A percentile compares a stretch with the other conserved stretches of the same genome.
phyloP scores from a whole-genome alignment of 2,888 invertebrate genomes.

The Xanthia togata region DNA sequence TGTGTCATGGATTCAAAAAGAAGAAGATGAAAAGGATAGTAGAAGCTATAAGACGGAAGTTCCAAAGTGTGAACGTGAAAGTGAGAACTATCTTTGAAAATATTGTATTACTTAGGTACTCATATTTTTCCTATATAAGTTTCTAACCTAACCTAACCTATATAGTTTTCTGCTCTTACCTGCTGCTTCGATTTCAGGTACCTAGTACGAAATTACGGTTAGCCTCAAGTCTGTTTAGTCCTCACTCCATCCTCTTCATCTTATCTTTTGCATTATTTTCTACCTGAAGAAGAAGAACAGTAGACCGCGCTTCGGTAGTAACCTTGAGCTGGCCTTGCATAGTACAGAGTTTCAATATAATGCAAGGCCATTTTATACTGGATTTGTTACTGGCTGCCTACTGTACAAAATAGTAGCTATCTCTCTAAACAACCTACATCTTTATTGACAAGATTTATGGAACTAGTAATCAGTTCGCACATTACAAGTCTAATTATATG shows the following conservation, averaged over 20 bases:
- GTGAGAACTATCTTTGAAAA: too few relatives aligned
- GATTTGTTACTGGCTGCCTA: neutral
- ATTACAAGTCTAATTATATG: slow-evolving; percentile 11
- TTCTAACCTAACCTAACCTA: neutral
- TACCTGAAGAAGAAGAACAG: neutral
- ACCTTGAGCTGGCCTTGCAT: neutral
- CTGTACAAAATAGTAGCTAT: neutral
- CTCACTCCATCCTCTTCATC: neutral
- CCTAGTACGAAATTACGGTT: neutral
- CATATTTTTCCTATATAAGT: neutral
- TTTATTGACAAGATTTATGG: slow-evolving; percentile 15
- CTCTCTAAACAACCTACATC: slow-evolving; percentile 5
- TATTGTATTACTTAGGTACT: too few relatives aligned
- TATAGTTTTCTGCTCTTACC: neutral
- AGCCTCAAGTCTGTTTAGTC: neutral
- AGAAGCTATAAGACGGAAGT: neutral
- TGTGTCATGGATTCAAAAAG: neutral
- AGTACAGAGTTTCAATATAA: neutral
- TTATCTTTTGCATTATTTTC: neutral
- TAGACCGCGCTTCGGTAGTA: too few relatives aligned
- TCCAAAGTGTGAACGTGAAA: too few relatives aligned
- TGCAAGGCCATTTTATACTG: neutral
- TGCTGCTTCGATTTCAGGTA: neutral
- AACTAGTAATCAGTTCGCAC: slow-evolving; percentile 18
- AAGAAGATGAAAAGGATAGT: neutral